Evolutionary conservation across 2,888 invertebrate species (phyloP).

Genomic region (Prenolepis imparis): DNA sequence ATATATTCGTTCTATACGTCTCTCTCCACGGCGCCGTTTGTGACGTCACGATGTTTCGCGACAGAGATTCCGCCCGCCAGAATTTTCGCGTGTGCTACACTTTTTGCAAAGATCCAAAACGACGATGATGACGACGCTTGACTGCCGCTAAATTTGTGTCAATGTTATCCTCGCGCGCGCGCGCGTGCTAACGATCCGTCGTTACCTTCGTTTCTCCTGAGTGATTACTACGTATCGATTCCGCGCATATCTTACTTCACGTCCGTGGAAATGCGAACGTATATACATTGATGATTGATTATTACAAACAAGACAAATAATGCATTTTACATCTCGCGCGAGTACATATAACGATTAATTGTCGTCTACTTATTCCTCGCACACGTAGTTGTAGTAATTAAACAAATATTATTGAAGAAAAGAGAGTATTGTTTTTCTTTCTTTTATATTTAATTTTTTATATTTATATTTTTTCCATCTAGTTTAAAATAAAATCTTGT

Average conservation of each 20-base stretch:
- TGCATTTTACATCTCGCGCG: conserved; percentile 5
- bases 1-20: neutral
- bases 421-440: too few relatives aligned
- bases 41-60: neutral
- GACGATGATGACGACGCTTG: conserved; percentile 12
- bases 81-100: conserved; percentile 11
- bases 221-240: conserved; percentile 26
- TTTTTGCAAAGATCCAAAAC: conserved; percentile 10
- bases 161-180: conserved; percentile 28
- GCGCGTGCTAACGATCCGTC: conserved; percentile 13
- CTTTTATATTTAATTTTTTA: neutral
- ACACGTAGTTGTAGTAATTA: neutral
- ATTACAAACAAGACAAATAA: conserved; percentile 9
- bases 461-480: neutral
- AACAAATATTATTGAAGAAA: neutral
- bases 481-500: neutral
- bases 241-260: conserved; percentile 13
- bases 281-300: neutral
- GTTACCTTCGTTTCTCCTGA: conserved; percentile 46
- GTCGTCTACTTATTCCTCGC: neutral
- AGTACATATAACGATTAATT: neutral
- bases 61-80: neutral
- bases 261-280: conserved; percentile 13
- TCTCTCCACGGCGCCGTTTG: neutral
- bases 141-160: conserved; percentile 53